Evolutionary conservation across 2,888 invertebrate species (phyloP).

Genomic region (Tubulanus polymorphus): DNA sequence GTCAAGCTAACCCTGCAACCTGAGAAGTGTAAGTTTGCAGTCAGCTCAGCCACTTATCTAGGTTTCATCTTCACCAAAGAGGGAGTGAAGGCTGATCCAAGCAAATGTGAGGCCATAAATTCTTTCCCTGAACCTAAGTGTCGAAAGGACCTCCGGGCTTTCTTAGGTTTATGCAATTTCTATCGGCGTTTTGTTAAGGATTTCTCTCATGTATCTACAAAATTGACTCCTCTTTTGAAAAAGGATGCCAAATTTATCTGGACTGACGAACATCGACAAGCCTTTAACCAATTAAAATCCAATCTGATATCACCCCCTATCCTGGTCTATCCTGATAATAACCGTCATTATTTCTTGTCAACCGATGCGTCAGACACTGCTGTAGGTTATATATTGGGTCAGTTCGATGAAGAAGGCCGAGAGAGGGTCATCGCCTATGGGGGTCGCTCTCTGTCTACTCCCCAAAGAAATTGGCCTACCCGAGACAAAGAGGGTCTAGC

Average conservation of each 20-base stretch:
- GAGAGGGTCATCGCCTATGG: conserved; percentile 21
- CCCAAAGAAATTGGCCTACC: conserved; percentile 17
- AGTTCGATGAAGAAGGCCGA: conserved; percentile 14
- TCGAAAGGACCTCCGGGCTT: conserved; percentile 14
- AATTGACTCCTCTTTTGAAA: conserved; percentile 34
- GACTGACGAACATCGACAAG: conserved; percentile 29
- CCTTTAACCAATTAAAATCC: conserved; percentile 37
- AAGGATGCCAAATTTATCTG: conserved; percentile 32
- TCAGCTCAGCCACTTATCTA: conserved; percentile 17
- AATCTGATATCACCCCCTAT: conserved; percentile 22
- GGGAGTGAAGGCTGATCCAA: conserved; percentile 17
- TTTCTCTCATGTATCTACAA: conserved; percentile 28
- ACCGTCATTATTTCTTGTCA: conserved; percentile 13
- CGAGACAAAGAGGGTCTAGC: conserved; percentile 22
- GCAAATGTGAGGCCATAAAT: conserved; percentile 12
- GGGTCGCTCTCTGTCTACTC: conserved; percentile 15
- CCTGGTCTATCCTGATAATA: conserved; percentile 22
- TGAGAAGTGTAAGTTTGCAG: conserved; percentile 22
- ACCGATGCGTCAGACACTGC: conserved; percentile 22
- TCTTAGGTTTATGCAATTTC: conserved; percentile 36
- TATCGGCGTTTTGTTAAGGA: conserved; percentile 45
- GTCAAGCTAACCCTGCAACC: conserved; percentile 22
- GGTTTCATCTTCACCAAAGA: conserved; percentile 20
- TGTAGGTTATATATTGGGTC: conserved; percentile 23
- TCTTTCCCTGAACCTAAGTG: conserved; percentile 14